Base-by-base conservation (phyloP, 1,140 invertebrate species). In the Maconellicoccus hirsutus region DNA sequence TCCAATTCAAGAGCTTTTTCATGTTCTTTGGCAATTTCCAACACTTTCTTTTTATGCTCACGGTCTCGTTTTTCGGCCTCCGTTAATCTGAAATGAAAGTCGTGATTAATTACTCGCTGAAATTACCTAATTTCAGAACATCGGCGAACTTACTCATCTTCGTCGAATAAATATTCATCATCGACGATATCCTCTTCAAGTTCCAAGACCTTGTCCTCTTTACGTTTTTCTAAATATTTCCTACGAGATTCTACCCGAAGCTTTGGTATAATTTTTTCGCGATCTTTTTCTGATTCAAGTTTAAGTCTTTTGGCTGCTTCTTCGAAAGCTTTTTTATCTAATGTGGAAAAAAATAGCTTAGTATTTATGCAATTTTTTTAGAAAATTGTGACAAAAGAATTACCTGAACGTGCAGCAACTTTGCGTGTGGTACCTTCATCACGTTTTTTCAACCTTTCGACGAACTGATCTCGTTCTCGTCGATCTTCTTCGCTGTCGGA, bases 151-250 rank as follows among this genome's bases (percentile, higher is more conserved):
- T 85, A 94, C 87, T 90, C 83, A 77, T 87, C 85, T 73, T 94
- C 91, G 27, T 90, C 87, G 81, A 98, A 99, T 0, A 98, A 82
- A 79, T 93, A 95, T 80, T 98, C 93, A 82, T 99, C 96, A 80
- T 99, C 97, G n/a, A 87, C 78, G 70, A 99, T 92, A 78, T 96
- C 94, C 22, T 87, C 90, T 82, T 98, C 96, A 39, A 99, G 81
- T 79, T 99, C 96, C n/a, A 88, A 84, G 42, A 98, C 85, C 83
- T 99, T 98, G 76, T 98, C 96, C 70, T 91, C 90, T 82, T 98
- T 96, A 70, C 97, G 84, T 80, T 98, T 98, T 74, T 91, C 89
- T 72, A 99, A 83, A 81, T 99, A 99, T 77, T 94, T 90, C 70
- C 94, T 83, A 33, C 97, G 85, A 0, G 96, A 98, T 78, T 98